Evolutionary conservation across 1,140 invertebrate species (phyloP).

Genomic region (Temnothorax nylanderi): DNA sequence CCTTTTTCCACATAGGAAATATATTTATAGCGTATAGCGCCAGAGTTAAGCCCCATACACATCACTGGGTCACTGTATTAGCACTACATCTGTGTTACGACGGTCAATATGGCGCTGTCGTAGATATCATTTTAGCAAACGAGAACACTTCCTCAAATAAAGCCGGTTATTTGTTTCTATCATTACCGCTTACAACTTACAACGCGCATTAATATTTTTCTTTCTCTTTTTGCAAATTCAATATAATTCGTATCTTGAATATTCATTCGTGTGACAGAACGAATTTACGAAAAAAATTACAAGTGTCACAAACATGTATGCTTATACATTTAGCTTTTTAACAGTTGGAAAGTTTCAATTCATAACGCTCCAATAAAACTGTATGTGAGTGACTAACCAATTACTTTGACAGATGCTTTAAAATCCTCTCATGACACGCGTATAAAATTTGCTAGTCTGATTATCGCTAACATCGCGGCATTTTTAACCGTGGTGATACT

Average conservation of each 20-base stretch:
- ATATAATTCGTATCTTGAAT: neutral
- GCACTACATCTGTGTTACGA: slow-evolving; percentile 31
- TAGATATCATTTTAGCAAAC: slow-evolving; percentile 35
- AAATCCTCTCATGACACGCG: slow-evolving; percentile 14
- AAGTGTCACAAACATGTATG: slow-evolving; percentile 3
- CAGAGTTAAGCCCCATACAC: slow-evolving; percentile 39
- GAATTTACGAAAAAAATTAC: neutral
- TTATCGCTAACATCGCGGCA: neutral
- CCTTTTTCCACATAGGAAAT: slow-evolving; percentile 56
- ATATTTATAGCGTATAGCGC: slow-evolving; percentile 50
- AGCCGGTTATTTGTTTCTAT: neutral
- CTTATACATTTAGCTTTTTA: neutral
- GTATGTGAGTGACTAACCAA: neutral
- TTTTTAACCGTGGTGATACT: neutral
- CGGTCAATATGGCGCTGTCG: neutral
- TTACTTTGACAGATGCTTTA: slow-evolving; percentile 23
- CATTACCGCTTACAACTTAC: neutral
- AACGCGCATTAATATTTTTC: neutral
- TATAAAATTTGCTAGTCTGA: slow-evolving; percentile 9
- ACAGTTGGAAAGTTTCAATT: neutral
- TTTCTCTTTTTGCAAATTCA: neutral
- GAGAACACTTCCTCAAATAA: neutral
- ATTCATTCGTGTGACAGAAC: neutral
- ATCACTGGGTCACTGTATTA: slow-evolving; percentile 48
- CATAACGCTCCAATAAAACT: slow-evolving; percentile 20